Conservation (phyloP, 2,113 vertebrate species). For the Phainopepla nitens region DNA sequence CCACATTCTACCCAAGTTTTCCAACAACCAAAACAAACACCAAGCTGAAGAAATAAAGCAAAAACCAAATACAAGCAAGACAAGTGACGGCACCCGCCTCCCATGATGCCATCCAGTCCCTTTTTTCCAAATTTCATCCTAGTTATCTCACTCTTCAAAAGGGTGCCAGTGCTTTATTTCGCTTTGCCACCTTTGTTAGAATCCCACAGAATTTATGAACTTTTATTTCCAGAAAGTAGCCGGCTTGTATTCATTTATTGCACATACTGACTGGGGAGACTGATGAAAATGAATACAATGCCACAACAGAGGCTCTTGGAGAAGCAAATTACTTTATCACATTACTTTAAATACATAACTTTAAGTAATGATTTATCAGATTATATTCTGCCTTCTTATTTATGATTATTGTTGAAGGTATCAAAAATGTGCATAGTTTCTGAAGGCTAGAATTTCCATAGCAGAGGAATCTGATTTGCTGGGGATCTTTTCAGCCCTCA, state of each 20-base stretch:
- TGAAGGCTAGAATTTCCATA: slow-evolving; percentile 80
- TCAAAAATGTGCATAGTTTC: slow-evolving; percentile 68
- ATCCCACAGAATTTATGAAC: slow-evolving; percentile 77
- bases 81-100: accelerated
- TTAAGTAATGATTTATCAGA: slow-evolving; percentile 77
- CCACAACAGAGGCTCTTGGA: slow-evolving; percentile 74
- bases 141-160: background rate
- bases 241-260: slow-evolving; percentile 75
- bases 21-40: background rate
- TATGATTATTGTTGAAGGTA: slow-evolving; percentile 79
- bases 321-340: slow-evolving; percentile 66
- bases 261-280: slow-evolving; percentile 71
- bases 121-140: background rate
- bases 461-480: slow-evolving; percentile 82
- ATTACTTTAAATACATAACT: slow-evolving; percentile 68
- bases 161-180: background rate
- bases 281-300: slow-evolving; percentile 67
- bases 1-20: background rate
- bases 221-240: slow-evolving; percentile 75
- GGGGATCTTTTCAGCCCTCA: slow-evolving; percentile 81
- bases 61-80: background rate
- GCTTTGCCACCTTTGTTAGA: slow-evolving; percentile 32
- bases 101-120: accelerated
- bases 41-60: background rate
- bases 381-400: slow-evolving; percentile 79